Evolutionary conservation across 2,888 invertebrate species (phyloP), one percentile per base, ranked within the genome.

Genomic region (Coenonympha arcania): DNA sequence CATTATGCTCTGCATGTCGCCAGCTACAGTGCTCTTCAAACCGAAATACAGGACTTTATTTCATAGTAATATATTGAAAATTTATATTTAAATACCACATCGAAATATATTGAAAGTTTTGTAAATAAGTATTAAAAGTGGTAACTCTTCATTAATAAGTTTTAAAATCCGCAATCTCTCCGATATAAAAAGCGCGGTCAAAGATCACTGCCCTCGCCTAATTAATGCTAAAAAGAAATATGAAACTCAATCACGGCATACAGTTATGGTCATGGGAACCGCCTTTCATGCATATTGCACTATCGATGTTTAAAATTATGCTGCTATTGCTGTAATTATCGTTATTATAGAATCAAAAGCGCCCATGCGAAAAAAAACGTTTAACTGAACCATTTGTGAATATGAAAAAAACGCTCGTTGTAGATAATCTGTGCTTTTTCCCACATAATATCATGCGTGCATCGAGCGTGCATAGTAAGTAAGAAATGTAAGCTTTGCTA

Each of bases 211-310:
- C 72, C 76, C 74, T 67, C 60, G 58, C 52, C 61, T 69, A 73
- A 74, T 74, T 72, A 73, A 67, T 64, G 68, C 65, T 68, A 71
- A 76, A 74, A 71, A 69, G 66, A 71, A 73, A 73, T 71, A 77
- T 71, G 65, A 69, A 75, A 68, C 70, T 74, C 77, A 80, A 83
- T 84, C 81, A 67, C 69, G 57, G 64, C 59, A 50, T 69, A 82
- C 84, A 68, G 85, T 83, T 83, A 81, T 52, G 73, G 84, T 85
- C 84, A 84, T 85, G 85, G 84, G 84, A 85, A 73, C 55, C 54
- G 63, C 62, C 33, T 36, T 76, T 77, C 82, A 82, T 85, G 71
- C 83, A 84, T 84, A 84, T 83, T 83, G 85, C 85, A 83, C 83
- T 84, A 79, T 71, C 61, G 67, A 65, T 66, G 64, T 66, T 59